These are phyloP conservation scores for Sandelia bainsii DNA, from an alignment of 2,797 vertebrate species.

Conservation along the genomic window DNA sequence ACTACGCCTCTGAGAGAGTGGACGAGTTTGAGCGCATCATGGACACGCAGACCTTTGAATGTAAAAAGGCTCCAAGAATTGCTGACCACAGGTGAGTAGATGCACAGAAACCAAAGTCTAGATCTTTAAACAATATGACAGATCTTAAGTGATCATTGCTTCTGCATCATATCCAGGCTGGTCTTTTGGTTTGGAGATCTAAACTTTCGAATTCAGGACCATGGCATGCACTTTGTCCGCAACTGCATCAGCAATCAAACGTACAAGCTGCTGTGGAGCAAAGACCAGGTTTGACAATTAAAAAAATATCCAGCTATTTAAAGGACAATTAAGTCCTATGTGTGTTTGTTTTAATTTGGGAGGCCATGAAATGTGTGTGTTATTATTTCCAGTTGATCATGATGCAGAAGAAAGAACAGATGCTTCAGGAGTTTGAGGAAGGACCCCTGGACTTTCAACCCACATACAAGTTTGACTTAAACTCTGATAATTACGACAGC, in stretches of 20 bases:
- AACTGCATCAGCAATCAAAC: constrained; percentile 86
- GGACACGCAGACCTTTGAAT: constrained; percentile 88
- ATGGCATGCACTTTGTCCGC: constrained; percentile 91
- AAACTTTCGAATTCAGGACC: constrained; percentile 95
- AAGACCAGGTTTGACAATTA: constrained; percentile 89
- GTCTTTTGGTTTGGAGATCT: constrained; percentile 97
- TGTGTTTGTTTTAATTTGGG: neutral
- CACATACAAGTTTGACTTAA: constrained; percentile 95
- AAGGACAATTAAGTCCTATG: neutral
- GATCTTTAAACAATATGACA: neutral
- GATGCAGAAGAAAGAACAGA: constrained; percentile 88
- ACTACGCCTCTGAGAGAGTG: constrained; percentile 89
- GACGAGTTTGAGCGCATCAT: constrained; percentile 94
- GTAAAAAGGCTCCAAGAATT: constrained; percentile 76
- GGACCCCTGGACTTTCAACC: constrained; percentile 93
- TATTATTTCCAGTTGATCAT: constrained; percentile 87
- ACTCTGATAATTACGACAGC: constrained; percentile 92
- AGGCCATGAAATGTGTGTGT: neutral
- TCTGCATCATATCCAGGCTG: constrained; percentile 76
- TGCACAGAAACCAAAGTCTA: too few relatives aligned
- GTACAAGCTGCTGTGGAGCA: constrained; percentile 91
- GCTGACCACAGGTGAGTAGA: constrained; percentile 91
- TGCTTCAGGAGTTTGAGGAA: constrained; percentile 92
- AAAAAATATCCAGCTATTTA: neutral
- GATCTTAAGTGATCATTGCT: neutral